Evolutionary conservation across 2,888 invertebrate species (phyloP).

Genomic region (Metalampra italica): DNA sequence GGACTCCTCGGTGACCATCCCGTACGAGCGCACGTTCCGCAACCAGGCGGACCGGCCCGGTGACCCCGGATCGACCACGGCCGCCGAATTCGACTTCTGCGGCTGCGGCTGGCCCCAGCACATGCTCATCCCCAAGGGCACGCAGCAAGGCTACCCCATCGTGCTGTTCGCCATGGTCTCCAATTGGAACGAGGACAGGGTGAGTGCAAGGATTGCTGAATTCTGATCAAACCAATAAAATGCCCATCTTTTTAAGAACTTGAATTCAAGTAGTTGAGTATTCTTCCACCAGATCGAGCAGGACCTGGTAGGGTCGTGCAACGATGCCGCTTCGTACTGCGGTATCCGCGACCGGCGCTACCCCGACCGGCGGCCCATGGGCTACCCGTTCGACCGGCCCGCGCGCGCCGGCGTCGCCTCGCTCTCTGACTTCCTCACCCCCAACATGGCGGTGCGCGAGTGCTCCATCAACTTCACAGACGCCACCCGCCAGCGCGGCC

Average conservation of each 20-base stretch:
- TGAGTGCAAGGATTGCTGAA: constrained; percentile 39
- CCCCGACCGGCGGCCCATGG: constrained; percentile 83
- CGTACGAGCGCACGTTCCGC: constrained; percentile 89
- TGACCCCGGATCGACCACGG: constrained; percentile 63
- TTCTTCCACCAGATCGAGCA: constrained; percentile 63
- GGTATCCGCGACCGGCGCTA: constrained; percentile 82
- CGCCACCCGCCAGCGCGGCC: constrained; percentile 49
- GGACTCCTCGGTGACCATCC: constrained; percentile 89
- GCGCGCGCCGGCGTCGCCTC: constrained; percentile 76
- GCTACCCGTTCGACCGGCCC: constrained; percentile 88
- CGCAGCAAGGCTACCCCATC: constrained; percentile 79
- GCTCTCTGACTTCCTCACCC: constrained; percentile 83
- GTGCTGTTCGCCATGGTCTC: constrained; percentile 89
- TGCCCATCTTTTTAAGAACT: too few species aligned
- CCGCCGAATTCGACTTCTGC: constrained; percentile 86
- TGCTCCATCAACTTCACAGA: constrained; percentile 80
- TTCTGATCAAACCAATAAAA: too few species aligned
- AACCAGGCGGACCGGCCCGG: constrained; percentile 81
- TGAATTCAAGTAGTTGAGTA: too few species aligned
- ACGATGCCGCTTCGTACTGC: constrained; percentile 83
- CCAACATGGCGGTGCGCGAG: constrained; percentile 84
- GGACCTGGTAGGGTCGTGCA: constrained; percentile 74
- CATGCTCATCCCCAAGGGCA: constrained; percentile 87
- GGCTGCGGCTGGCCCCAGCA: constrained; percentile 94
- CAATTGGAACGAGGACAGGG: constrained; percentile 83